A percentile compares a stretch with the other conserved stretches of the same genome.
phyloP scores from a whole-genome alignment of 2,888 invertebrate species.

The Sympetrum striolatum region DNA sequence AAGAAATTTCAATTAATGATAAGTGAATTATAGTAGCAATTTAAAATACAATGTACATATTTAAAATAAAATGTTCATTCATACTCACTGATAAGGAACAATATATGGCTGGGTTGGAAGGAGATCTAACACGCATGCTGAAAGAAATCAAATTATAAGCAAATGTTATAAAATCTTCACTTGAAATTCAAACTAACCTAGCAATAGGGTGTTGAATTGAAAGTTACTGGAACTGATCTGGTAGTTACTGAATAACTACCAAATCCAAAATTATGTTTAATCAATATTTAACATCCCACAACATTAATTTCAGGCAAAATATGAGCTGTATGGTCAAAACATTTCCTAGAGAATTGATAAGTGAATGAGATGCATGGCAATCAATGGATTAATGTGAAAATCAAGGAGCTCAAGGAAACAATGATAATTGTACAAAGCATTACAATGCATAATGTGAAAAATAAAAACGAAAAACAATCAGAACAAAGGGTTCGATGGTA shows the following conservation, averaged over 20 bases:
- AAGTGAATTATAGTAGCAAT: not conserved
- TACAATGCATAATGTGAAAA: not conserved
- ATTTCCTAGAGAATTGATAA: too few species aligned
- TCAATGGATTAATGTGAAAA: too few species aligned
- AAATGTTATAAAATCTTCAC: not conserved
- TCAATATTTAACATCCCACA: too few species aligned
- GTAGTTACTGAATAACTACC: not conserved
- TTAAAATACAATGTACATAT: too few species aligned
- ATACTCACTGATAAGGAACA: constrained; percentile 12
- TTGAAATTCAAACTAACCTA: not conserved
- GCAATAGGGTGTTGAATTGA: not conserved
- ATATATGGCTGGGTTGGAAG: not conserved
- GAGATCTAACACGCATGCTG: constrained; percentile 8
- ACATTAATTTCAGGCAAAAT: too few species aligned
- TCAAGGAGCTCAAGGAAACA: too few species aligned
- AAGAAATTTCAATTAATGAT: not conserved
- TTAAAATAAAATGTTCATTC: not conserved
- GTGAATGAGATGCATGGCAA: too few species aligned
- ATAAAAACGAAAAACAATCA: not conserved
- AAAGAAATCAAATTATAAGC: not conserved
- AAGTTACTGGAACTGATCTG: not conserved
- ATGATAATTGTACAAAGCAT: not conserved
- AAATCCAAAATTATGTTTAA: not conserved
- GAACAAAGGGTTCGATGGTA: not conserved
- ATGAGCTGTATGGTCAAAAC: too few species aligned